Percentiles rank a stretch among this genome's conserved stretches.
phyloP scores from a whole-genome alignment of 1,140 invertebrate genomes.

The Limonius californicus region DNA sequence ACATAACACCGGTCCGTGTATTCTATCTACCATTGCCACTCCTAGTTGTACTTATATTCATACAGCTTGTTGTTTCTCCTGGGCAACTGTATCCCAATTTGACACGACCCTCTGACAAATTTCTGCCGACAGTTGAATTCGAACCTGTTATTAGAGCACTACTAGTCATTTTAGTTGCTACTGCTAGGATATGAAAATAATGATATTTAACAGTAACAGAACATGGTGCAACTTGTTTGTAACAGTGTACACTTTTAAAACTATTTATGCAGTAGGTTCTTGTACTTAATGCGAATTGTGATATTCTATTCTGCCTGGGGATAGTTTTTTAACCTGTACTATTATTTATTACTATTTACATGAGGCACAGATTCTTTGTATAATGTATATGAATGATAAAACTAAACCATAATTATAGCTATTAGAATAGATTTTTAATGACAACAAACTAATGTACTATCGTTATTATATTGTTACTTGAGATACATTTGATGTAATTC shows the following conservation, averaged over 20 bases:
- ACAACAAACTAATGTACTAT: not conserved
- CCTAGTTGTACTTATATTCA: too few relatives aligned
- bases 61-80: too few relatives aligned
- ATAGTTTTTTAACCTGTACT: constrained; percentile 30
- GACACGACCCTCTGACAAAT: too few relatives aligned
- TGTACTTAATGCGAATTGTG: constrained; percentile 32
- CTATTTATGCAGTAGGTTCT: constrained; percentile 16
- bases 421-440: constrained; percentile 1
- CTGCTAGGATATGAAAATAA: too few relatives aligned
- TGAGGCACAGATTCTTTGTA: constrained; percentile 26
- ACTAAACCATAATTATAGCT: not conserved
- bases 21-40: too few relatives aligned
- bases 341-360: constrained; percentile 29
- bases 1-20: too few relatives aligned
- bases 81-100: too few relatives aligned
- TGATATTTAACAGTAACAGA: too few relatives aligned
- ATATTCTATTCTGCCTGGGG: constrained; percentile 31
- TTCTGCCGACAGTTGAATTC: too few relatives aligned
- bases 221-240: constrained; percentile 7
- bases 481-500: not conserved
- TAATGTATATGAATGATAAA: constrained; percentile 4
- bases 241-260: not conserved
- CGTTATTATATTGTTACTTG: not conserved
- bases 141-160: too few relatives aligned
- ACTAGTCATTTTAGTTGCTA: too few relatives aligned